Conservation (phyloP, 2,113 vertebrate species). For the Bungarus multicinctus region DNA sequence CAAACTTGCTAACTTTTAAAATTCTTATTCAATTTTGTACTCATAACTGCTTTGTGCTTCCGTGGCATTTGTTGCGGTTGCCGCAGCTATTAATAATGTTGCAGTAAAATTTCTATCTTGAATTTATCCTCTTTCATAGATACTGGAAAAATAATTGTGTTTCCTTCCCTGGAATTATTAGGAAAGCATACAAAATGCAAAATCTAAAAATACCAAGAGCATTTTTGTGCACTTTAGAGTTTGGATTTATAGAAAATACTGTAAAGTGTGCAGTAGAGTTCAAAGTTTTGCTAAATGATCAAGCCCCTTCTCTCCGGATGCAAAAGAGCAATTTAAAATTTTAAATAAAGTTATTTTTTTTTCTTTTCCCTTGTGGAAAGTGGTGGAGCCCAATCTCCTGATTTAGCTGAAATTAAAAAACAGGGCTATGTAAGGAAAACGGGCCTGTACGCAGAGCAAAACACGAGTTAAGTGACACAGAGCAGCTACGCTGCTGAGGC, state of each 20-base stretch:
- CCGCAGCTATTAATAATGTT: background rate
- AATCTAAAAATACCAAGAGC: background rate
- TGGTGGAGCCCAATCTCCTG: background rate
- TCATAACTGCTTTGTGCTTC: background rate
- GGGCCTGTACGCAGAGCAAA: background rate
- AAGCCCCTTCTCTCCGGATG: background rate
- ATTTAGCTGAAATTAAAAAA: background rate
- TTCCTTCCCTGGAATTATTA: background rate
- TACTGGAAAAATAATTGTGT: background rate
- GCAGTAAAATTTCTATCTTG: background rate
- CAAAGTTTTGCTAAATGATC: background rate
- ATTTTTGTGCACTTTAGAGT: background rate
- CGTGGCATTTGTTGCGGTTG: background rate
- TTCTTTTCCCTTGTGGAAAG: background rate
- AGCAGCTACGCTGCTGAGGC: background rate
- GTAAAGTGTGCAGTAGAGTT: background rate
- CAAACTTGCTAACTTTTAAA: background rate
- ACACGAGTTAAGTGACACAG: background rate
- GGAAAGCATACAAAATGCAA: background rate
- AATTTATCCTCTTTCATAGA: background rate
- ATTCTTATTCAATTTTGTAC: background rate
- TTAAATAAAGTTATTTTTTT: background rate
- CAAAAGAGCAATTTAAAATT: background rate
- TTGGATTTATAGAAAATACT: background rate
- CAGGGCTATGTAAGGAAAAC: background rate